These are phyloP conservation scores for Sinocyclocheilus grahami DNA, from an alignment of 2,113 vertebrate species.

Conservation along the genomic window DNA sequence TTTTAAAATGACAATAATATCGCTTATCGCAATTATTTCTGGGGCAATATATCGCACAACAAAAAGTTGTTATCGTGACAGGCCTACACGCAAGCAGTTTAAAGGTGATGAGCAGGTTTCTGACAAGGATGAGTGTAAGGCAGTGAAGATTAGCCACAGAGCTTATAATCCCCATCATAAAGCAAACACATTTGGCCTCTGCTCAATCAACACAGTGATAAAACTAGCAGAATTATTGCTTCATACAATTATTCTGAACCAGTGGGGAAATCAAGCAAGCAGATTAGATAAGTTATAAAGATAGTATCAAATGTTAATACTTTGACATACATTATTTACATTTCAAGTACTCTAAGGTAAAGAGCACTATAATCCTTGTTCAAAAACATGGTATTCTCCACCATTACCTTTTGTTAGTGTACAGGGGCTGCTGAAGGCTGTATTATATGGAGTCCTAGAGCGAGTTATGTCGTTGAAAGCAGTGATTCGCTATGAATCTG, in stretches of 20 bases:
- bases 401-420: neutral
- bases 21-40: too few relatives aligned
- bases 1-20: too few relatives aligned
- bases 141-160: neutral
- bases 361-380: too few relatives aligned
- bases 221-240: neutral
- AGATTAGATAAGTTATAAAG: neutral
- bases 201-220: neutral
- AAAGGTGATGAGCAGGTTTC: neutral
- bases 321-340: neutral
- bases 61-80: too few relatives aligned
- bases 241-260: neutral
- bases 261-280: neutral
- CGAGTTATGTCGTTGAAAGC: neutral
- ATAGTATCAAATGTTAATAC: neutral
- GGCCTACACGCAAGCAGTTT: neutral
- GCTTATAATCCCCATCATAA: neutral
- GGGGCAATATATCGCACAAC: too few relatives aligned
- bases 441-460: neutral
- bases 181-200: neutral
- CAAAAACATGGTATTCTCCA: neutral
- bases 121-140: neutral
- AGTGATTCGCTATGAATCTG: slow-evolving; percentile 11
- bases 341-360: neutral
- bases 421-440: neutral